Evolutionary conservation across 2,888 invertebrate species (phyloP).

Genomic region (Amphipoea lucens): DNA sequence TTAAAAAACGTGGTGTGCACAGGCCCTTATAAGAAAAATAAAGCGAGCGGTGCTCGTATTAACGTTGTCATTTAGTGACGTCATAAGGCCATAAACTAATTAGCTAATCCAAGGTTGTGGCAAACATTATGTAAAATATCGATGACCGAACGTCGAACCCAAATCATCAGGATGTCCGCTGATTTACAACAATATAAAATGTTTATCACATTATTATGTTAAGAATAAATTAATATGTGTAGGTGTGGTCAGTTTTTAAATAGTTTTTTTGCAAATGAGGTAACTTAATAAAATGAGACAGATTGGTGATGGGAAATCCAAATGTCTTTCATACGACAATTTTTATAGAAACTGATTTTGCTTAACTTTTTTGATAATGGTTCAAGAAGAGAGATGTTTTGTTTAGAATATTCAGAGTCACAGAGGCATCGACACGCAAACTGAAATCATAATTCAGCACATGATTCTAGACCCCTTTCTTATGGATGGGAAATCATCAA

Average conservation of each 20-base stretch:
- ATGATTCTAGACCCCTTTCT: too few species aligned
- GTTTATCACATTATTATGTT: constrained; percentile 1
- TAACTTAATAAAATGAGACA: constrained; percentile 15
- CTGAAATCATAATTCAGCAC: too few species aligned
- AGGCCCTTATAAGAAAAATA: not conserved
- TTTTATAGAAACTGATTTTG: not conserved
- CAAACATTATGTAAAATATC: constrained; percentile 27
- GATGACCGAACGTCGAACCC: constrained; percentile 25
- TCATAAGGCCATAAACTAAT: constrained; percentile 15
- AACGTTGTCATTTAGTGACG: not conserved
- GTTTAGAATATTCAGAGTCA: too few species aligned
- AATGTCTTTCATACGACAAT: constrained; percentile 8
- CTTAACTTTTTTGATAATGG: not conserved
- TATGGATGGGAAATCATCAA: too few species aligned
- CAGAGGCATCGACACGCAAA: too few species aligned
- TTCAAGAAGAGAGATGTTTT: not conserved
- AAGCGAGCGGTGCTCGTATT: not conserved
- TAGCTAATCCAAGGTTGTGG: constrained; percentile 13
- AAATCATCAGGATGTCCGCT: constrained; percentile 39
- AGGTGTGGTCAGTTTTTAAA: not conserved
- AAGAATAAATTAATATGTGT: constrained; percentile 23
- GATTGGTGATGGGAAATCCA: constrained; percentile 13
- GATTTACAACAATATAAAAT: constrained; percentile 36
- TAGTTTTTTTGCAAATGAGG: constrained; percentile 31
- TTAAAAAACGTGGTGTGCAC: too few species aligned